A percentile compares a stretch with the other conserved stretches of the same genome.
Evolutionary conservation across 2,113 vertebrate genomes (phyloP).

Genomic region (Pterocles burchelli): DNA sequence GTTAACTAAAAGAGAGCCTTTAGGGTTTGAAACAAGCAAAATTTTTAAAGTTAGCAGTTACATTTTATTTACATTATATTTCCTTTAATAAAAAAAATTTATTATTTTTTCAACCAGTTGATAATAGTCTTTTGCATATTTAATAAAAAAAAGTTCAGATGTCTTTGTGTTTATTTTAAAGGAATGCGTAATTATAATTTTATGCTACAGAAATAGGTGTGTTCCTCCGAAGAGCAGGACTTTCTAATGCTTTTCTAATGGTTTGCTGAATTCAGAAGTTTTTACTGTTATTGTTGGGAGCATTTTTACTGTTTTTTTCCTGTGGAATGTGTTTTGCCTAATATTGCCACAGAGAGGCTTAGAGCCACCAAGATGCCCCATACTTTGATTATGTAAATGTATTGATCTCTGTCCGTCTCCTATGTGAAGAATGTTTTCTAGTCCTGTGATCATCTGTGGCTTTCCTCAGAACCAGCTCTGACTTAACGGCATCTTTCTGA

Average conservation of each 20-base stretch:
- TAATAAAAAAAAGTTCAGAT: not conserved
- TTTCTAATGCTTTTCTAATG: not conserved
- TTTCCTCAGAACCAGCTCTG: not conserved
- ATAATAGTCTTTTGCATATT: not conserved
- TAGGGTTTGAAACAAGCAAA: not conserved
- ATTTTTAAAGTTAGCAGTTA: not conserved
- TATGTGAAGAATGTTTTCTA: not conserved
- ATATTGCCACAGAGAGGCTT: not conserved
- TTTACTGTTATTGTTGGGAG: not conserved
- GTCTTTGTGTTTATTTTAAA: not conserved
- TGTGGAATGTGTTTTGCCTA: not conserved
- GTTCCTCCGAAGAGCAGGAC: not conserved
- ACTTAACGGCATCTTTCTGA: not conserved
- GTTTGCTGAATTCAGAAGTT: not conserved
- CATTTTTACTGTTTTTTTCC: not conserved
- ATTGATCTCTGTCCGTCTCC: not conserved
- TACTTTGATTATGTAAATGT: not conserved
- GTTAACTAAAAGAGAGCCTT: not conserved
- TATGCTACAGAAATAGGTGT: not conserved
- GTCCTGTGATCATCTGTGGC: not conserved
- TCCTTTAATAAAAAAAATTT: not conserved
- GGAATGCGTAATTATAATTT: not conserved
- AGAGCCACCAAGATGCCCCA: not conserved
- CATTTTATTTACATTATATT: not conserved
- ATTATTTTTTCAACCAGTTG: not conserved